phyloP scores from a whole-genome alignment of 2,888 invertebrate species.

The Synergus umbraculus region DNA sequence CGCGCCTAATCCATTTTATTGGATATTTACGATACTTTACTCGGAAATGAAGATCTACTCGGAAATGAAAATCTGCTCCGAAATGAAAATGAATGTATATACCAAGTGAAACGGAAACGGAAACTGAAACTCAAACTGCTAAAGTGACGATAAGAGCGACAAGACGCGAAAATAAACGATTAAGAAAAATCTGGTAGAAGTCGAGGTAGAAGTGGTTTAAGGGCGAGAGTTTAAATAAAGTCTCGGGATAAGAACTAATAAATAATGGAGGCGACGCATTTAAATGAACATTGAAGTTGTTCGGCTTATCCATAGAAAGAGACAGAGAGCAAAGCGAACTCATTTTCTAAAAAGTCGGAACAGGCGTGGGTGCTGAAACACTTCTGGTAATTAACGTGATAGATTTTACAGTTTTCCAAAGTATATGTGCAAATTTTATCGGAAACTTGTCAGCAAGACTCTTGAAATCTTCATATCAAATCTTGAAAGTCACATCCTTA shows the following conservation, averaged over 20 bases:
- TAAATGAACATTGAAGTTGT: constrained; percentile 4
- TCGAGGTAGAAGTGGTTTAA: no score
- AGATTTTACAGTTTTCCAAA: not conserved
- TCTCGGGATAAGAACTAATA: constrained; percentile 20
- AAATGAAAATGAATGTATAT: no score
- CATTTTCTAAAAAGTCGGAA: constrained; percentile 43
- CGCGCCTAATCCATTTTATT: not conserved
- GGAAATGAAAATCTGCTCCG: not conserved
- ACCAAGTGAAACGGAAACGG: not conserved
- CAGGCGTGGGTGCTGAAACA: constrained; percentile 19
- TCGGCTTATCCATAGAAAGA: constrained; percentile 35
- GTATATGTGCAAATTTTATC: constrained; percentile 7
- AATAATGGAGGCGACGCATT: constrained; percentile 14
- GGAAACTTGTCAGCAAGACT: not conserved
- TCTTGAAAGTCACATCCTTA: no score
- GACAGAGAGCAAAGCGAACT: constrained; percentile 34
- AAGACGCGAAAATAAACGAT: constrained; percentile 32
- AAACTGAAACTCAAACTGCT: constrained; percentile 26
- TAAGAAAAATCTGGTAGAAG: no score
- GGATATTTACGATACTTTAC: not conserved
- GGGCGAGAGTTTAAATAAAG: no score
- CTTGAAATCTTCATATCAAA: not conserved
- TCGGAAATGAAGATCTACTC: not conserved
- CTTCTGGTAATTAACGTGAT: constrained; percentile 10
- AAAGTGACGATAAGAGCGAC: constrained; percentile 40